Conservation (phyloP, 2,797 vertebrate species). For the Knipowitschia caucasica region DNA sequence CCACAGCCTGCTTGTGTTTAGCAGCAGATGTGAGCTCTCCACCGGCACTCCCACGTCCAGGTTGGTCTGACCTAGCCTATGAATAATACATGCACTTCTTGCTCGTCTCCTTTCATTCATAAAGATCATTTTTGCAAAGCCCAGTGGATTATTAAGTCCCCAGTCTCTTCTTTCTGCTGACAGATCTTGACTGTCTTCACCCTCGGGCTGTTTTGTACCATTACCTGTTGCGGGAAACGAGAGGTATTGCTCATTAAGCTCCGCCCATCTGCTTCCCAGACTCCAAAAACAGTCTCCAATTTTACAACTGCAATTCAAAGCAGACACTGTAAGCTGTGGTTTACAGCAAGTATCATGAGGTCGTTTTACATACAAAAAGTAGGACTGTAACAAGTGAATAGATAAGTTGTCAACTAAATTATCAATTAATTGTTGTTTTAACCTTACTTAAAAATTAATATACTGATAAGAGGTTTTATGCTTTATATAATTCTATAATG, state of each 20-base stretch:
- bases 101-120: slow-evolving; percentile 32
- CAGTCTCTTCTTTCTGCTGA: slow-evolving; percentile 21
- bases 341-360: neutral
- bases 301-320: slow-evolving; percentile 17
- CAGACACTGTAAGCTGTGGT: slow-evolving; percentile 67
- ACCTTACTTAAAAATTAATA: too few relatives aligned
- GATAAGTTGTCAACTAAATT: too few relatives aligned
- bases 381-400: neutral
- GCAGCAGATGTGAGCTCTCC: slow-evolving; percentile 94
- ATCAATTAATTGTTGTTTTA: too few relatives aligned
- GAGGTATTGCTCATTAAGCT: slow-evolving; percentile 32
- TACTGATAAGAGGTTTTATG: too few relatives aligned
- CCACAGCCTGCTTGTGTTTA: slow-evolving; percentile 86
- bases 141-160: slow-evolving; percentile 15
- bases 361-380: neutral
- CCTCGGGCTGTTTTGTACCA: slow-evolving; percentile 30
- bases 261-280: slow-evolving; percentile 27
- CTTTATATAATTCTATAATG: too few relatives aligned
- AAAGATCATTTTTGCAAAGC: slow-evolving; percentile 19
- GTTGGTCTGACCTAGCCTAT: slow-evolving; percentile 91
- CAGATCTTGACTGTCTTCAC: slow-evolving; percentile 16
- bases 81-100: slow-evolving; percentile 67
- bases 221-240: slow-evolving; percentile 36
- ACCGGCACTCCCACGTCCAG: slow-evolving; percentile 81
- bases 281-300: slow-evolving; percentile 21